These are phyloP conservation scores for Hedychridium roseum DNA, from an alignment of 2,888 invertebrate species.

Conservation along the genomic window DNA sequence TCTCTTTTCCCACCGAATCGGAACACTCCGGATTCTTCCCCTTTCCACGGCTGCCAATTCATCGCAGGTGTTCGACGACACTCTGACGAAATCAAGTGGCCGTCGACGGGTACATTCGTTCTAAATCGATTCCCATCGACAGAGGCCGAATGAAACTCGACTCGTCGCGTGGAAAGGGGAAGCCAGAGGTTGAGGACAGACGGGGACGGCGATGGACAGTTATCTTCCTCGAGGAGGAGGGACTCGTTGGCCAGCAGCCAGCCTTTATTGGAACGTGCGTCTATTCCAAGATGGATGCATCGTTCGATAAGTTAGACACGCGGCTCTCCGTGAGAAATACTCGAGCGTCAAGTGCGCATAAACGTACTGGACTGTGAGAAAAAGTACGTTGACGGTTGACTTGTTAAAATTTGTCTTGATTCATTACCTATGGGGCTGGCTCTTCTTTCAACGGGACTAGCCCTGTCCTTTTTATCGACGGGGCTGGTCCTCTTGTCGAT, in stretches of 20 bases:
- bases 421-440: slow-evolving; percentile 51
- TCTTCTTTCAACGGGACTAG: slow-evolving; percentile 45
- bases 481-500: slow-evolving; percentile 63
- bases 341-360: slow-evolving; percentile 8
- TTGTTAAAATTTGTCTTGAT: too few species aligned
- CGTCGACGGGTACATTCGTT: slow-evolving; percentile 9
- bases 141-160: neutral
- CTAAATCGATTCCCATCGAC: neutral
- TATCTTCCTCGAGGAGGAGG: slow-evolving; percentile 10
- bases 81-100: slow-evolving; percentile 15
- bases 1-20: too few species aligned
- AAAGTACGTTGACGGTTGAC: too few species aligned
- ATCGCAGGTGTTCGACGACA: too few species aligned
- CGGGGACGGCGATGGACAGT: slow-evolving; percentile 9
- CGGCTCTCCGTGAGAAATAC: slow-evolving; percentile 9
- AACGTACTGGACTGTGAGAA: too few species aligned
- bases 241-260: slow-evolving; percentile 21
- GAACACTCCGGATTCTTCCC: too few species aligned
- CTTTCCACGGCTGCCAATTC: too few species aligned
- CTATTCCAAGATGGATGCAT: slow-evolving; percentile 13
- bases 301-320: slow-evolving; percentile 11
- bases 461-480: slow-evolving; percentile 52
- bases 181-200: neutral
- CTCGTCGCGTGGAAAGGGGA: neutral
- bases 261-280: slow-evolving; percentile 20